Percentiles rank a stretch among this genome's conserved stretches.
Conservation (phyloP, 1,140 invertebrate species). For the Aethina tumida region DNA sequence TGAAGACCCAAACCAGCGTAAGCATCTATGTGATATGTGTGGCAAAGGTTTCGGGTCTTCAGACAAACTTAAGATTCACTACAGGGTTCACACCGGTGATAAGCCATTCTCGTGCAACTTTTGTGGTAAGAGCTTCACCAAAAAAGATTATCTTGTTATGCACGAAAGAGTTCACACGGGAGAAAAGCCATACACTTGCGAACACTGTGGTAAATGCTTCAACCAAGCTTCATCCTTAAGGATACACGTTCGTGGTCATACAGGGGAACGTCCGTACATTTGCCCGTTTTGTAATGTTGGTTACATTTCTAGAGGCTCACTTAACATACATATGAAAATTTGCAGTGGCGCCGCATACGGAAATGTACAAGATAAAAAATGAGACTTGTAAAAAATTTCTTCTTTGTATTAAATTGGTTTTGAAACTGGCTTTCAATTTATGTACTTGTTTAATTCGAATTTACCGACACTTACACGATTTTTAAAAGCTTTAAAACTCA, state of each 20-base stretch:
- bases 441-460: too few species aligned
- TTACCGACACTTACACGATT: too few species aligned
- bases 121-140: constrained; percentile 43
- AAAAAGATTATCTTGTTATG: constrained; percentile 45
- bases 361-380: too few species aligned
- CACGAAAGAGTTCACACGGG: constrained; percentile 46
- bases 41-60: constrained; percentile 44
- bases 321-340: constrained; percentile 48
- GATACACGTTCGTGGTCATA: constrained; percentile 43
- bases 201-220: constrained; percentile 43
- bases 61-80: constrained; percentile 50
- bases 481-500: too few species aligned
- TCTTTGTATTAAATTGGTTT: too few species aligned
- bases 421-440: too few species aligned
- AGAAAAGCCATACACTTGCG: constrained; percentile 43
- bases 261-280: constrained; percentile 63
- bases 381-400: too few species aligned
- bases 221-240: constrained; percentile 22
- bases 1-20: constrained; percentile 19
- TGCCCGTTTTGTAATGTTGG: constrained; percentile 57
- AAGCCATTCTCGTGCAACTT: constrained; percentile 41
- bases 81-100: constrained; percentile 45
- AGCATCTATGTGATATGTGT: constrained; percentile 34
- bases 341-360: too few species aligned
- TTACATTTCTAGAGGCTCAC: constrained; percentile 48